Evolutionary conservation across 2,797 vertebrate genomes (phyloP), one percentile per base, ranked within the genome.

Genomic region (Pteronotus mesoamericanus): DNA sequence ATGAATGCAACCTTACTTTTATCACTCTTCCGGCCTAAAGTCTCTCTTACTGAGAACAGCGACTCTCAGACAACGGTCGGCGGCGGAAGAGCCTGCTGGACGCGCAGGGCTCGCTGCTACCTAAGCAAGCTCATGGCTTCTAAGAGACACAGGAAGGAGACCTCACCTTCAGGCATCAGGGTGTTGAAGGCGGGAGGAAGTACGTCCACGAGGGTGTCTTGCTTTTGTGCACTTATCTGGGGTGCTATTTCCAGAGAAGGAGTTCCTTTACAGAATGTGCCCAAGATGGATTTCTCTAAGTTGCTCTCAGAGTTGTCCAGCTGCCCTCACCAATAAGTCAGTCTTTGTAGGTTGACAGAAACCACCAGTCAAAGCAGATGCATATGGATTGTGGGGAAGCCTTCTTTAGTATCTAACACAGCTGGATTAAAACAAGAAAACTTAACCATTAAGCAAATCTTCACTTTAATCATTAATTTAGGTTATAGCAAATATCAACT

Each of bases 301-400:
- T 91, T 93, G 34, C 79, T 96, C 94, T 55, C 94, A 97, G 91
- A 96, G 96, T 19, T 96, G 97, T 90, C 96, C 95, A 96, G 98
- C 90, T 77, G 93, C 92, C 98, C 96, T 96, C 96, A 98, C 97
- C 89, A 94, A 97, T 97, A 97, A 92, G 86, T 97, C 0, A 9
- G 95, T 90, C 96, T 91, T 96, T 97, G 94, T 94, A 98, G 97
- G 96, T 90, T 84, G 88, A 97, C 29, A 97, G 97, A 97, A 95
- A 97, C 72, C 96, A 97, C 86, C 94, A 96, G 92, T 95, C 96
- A 97, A 84, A 98, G 94, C 69, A 94, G 48, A 91, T 24, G 74
- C 72, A 91, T 96, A 66, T 85, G 95, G 95, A 85, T 77, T 96
- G 92, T 97, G 96, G 96, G 96, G 95, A 92, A 97, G 96, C 96